Conservation (phyloP, 2,888 invertebrate species). For the Cryptocheilus praepositus region DNA sequence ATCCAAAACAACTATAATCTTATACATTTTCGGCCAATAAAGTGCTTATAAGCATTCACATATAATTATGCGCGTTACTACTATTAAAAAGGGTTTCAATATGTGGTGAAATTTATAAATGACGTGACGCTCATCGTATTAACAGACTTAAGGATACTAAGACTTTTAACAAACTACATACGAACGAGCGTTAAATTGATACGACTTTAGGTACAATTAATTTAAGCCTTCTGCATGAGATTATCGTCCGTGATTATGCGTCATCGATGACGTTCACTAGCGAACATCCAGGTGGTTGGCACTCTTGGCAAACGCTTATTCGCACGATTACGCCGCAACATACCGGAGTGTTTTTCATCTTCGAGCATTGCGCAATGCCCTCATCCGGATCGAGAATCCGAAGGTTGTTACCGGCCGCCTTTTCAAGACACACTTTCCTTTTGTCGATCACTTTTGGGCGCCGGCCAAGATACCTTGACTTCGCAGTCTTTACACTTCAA, state of each 20-base stretch:
- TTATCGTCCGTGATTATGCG: conserved; percentile 33
- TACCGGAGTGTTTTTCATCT: conserved; percentile 33
- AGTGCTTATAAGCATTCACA: too few relatives aligned
- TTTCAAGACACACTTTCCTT: conserved; percentile 32
- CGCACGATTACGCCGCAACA: conserved; percentile 28
- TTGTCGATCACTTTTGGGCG: conserved; percentile 32
- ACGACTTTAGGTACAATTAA: background rate
- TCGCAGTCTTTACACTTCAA: background rate
- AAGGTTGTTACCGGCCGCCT: conserved; percentile 15
- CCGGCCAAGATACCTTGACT: conserved; percentile 44
- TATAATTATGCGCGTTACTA: too few relatives aligned
- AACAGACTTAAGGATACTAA: too few relatives aligned
- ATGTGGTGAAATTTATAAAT: too few relatives aligned
- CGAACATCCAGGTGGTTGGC: conserved; percentile 44
- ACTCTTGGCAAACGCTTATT: conserved; percentile 41
- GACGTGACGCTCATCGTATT: background rate
- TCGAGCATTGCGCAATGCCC: conserved; percentile 29
- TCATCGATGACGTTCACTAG: conserved; percentile 31
- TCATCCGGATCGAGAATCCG: conserved; percentile 33
- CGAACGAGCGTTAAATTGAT: too few relatives aligned
- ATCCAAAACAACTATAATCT: too few relatives aligned
- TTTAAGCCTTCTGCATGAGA: background rate
- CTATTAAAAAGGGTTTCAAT: too few relatives aligned
- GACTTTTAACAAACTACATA: too few relatives aligned
- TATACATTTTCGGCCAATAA: too few relatives aligned